Evolutionary conservation across 2,113 vertebrate genomes (phyloP), one percentile per base, ranked within the genome.

Genomic region (Brachyistius frenatus): DNA sequence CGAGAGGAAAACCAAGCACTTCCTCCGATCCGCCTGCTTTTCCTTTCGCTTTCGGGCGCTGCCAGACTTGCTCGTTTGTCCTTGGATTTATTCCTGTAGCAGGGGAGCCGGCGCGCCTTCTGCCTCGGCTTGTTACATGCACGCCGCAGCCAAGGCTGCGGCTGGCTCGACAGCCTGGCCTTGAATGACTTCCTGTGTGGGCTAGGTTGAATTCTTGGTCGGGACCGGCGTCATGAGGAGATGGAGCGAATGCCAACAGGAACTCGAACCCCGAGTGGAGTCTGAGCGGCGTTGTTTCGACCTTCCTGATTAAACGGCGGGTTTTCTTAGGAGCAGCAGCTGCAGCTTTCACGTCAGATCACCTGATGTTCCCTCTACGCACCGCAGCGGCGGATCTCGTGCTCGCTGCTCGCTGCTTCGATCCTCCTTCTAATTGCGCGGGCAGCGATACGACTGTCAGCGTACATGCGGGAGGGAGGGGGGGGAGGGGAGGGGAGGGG

Each of bases 51-150:
- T 81, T 66, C 70, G 63, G 7, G 23, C 56, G 49, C 64, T 83
- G 89, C 88, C 87, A 88, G 75, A 68, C 58, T 58, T 80, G 39
- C 70, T 88, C 79, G 84, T 88, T 87, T 90, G 87, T 90, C 86
- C 89, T 84, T 89, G 85, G 86, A 86, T 81, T 81, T 85, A 84
- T 83, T 87, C 77, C 82, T 80, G 54, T 68, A 78, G 65, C 57
- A 68, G 73, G 33, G 62, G 64, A 76, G 81, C 78, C 79, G 74
- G 73, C 56, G 66, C 63, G 83, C 82, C 56, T 81, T 87, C 88
- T 87, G 86, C 74, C 78, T 80, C 50, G 50, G 73, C 80, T 78
- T 71, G 72, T 13, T 80, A 66, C 73, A 66, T 23, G 36, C 61
- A 54, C 55, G 46, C 71, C 10, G 72, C 76, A 80, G 82, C 88